Evolutionary conservation across 1,140 invertebrate genomes (phyloP).

Genomic region (Colletes gigas): DNA sequence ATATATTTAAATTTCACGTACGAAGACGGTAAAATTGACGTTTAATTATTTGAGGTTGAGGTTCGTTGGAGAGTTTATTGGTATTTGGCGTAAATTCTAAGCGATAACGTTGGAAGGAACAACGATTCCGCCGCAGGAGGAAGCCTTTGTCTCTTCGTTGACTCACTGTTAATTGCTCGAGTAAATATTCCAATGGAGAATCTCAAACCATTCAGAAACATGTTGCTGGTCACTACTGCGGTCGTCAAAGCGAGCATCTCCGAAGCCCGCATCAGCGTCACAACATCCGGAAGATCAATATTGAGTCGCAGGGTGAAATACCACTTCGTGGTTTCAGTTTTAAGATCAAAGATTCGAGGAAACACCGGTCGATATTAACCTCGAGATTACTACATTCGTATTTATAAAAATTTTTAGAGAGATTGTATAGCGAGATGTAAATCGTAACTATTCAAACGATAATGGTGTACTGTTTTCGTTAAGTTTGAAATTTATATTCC

Average conservation of each 20-base stretch:
- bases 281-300: conserved; percentile 38
- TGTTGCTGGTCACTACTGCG: conserved; percentile 16
- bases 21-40: too few relatives aligned
- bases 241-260: conserved; percentile 27
- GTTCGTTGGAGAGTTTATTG: not conserved
- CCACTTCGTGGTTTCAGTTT: too few relatives aligned
- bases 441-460: too few relatives aligned
- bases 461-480: too few relatives aligned
- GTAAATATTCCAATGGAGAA: conserved; percentile 24
- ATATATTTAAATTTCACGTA: too few relatives aligned
- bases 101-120: not conserved
- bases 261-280: conserved; percentile 35
- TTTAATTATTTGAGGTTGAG: too few relatives aligned
- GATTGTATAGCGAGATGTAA: too few relatives aligned
- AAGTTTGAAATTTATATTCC: not conserved
- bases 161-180: conserved; percentile 18
- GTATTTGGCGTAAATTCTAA: not conserved
- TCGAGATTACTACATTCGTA: too few relatives aligned
- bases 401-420: too few relatives aligned
- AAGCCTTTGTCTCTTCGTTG: not conserved
- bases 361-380: too few relatives aligned
- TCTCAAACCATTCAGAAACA: not conserved
- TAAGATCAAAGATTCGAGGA: too few relatives aligned
- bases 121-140: not conserved
- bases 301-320: not conserved